These are phyloP conservation scores for Heteractis magnifica DNA, from an alignment of 92 coral and sea anemone species.

Conservation along the genomic window DNA sequence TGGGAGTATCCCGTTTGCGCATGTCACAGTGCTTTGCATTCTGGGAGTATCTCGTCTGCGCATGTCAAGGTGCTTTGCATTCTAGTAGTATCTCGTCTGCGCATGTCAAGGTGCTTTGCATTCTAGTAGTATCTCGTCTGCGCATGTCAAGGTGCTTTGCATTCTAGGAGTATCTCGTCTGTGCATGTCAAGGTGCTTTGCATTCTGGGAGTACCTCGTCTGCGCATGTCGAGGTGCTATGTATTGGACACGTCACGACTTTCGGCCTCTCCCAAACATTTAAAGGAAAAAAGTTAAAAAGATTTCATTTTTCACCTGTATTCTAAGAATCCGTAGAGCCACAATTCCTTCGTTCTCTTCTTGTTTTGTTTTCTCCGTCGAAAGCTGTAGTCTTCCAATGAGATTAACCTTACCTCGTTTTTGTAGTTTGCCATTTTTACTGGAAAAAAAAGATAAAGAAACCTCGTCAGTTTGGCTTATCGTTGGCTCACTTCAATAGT, in stretches of 20 bases:
- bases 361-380: conserved; percentile 89
- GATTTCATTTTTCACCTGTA: conserved; percentile 55
- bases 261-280: background rate
- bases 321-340: conserved; percentile 86
- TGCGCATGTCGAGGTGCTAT: no score
- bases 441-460: conserved; percentile 13
- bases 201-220: no score
- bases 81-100: background rate
- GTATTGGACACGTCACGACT: no score
- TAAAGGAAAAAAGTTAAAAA: background rate
- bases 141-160: background rate
- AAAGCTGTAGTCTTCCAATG: conserved; percentile 90
- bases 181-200: no score
- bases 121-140: background rate
- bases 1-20: background rate
- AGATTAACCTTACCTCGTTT: conserved; percentile 97
- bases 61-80: background rate
- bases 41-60: background rate
- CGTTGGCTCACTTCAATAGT: no score
- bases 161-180: background rate
- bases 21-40: background rate
- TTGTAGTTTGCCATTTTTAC: conserved; percentile 92
- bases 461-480: no score
- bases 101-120: background rate
- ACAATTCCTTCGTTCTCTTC: conserved; percentile 96